Percentiles rank a stretch among this genome's conserved stretches.
These are phyloP conservation scores for Sisyra terminalis DNA, from an alignment of 2,888 invertebrate genomes.

Conservation along the genomic window DNA sequence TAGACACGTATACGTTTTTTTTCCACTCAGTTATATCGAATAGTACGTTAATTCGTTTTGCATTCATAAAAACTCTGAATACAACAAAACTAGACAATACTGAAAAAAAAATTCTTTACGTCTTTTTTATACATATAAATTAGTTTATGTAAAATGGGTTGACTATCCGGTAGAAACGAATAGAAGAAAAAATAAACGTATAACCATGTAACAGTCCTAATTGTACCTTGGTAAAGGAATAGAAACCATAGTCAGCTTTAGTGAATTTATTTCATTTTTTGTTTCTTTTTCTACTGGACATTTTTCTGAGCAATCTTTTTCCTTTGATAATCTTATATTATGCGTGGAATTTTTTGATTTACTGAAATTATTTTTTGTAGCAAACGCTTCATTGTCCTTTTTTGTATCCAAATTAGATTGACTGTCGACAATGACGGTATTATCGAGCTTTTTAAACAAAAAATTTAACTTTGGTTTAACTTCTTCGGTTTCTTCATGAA, in stretches of 20 bases:
- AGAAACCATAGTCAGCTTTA: background rate
- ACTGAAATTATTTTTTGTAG: conserved; percentile 1
- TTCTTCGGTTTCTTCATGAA: background rate
- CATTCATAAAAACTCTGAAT: no score
- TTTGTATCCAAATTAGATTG: background rate
- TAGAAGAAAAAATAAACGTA: no score
- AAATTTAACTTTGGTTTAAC: background rate
- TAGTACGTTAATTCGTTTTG: no score
- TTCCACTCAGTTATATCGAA: no score
- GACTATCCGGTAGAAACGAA: no score
- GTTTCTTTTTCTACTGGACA: background rate
- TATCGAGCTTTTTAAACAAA: background rate
- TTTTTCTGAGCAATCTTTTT: background rate
- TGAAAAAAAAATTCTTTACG: no score
- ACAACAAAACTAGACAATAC: no score
- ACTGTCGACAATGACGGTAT: background rate
- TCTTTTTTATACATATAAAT: no score
- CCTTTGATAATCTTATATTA: background rate
- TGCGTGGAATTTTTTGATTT: background rate
- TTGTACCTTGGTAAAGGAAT: conserved; percentile 1
- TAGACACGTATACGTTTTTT: no score
- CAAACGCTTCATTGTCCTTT: background rate
- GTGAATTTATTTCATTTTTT: background rate
- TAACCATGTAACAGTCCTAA: no score
- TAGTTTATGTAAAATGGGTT: no score